Evolutionary conservation across 2,797 vertebrate species (phyloP), one percentile per base, ranked within the genome.

Genomic region (Platyrinchus mystaceus): DNA sequence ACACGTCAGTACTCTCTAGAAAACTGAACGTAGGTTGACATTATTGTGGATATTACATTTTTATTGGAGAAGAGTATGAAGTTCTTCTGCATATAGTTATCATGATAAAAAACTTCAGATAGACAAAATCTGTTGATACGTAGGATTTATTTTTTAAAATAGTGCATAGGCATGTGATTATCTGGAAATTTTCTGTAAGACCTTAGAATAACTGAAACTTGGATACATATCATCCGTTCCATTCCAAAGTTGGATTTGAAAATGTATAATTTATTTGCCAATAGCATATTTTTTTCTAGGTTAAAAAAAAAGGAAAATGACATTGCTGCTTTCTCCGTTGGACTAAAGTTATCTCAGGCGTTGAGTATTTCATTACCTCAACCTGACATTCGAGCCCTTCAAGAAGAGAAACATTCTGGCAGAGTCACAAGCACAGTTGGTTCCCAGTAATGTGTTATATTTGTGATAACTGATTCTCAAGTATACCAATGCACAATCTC

Each of bases 351-450:
- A 79, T 71, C 47, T 84, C 1, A 1, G 78, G 20, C 4, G 1
- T 58, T 87, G 36, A 82, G 52, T 59, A 39, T 58, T 71, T 91
- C 39, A 41, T 90, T 91, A 84, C 77, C 28, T 55, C 27, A 90
- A 43, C 56, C 41, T 93, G 70, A 92, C 53, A 83, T 90, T 17
- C 71, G 37, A 80, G 20, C 53, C 46, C n/a, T 93, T 84, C 53
- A 83, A 46, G 59, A 84, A 64, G 20, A 81, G 52, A 93, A 94
- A 70, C 37, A 36, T 87, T 94, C 89, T 95, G 87, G 32, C 89
- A 94, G 55, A 74, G 49, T 80, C 59, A 66, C 44, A 86, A 88
- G 74, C 60, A 82, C 87, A 90, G 73, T 44, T 89, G 94, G 63
- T 87, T 91, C 80, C 84, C 64, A 86, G 30, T 84, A 88, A 84